Evolutionary conservation across 2,888 invertebrate genomes (phyloP), one percentile per base, ranked within the genome.

Genomic region (Polyommatus icarus): DNA sequence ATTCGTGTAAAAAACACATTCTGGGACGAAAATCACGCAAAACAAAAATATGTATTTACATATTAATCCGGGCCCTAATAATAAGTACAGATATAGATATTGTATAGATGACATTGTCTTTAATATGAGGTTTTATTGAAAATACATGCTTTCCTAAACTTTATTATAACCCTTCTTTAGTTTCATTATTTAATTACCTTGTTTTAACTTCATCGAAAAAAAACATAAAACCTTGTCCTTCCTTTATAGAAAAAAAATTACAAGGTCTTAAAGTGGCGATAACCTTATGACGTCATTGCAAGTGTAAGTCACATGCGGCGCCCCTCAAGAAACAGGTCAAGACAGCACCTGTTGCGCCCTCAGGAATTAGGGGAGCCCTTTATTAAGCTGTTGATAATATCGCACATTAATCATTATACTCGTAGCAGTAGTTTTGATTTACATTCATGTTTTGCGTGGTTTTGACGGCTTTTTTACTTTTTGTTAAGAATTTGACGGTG

Each of bases 321-420:
- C 90, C 91, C 91, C 85, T 87, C 86, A 91, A 91, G 92, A 91
- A 91, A 83, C 90, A 89, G 93, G 92, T 92, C 92, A 92, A 90
- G 91, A 88, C 87, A 83, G 76, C 86, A 91, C 93, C 91, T 93
- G 93, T 93, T 91, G 92, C 90, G 78, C 83, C 84, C 83, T 79
- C 84, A 83, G 85, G 86, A 88, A 87, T 87, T 86, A 86, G 89
- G 90, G 90, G 88, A 87, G 82, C 32, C 82, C 57, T 80, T 75
- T 54, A 75, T 75, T 75, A 75, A 75, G 50, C 50, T 20, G 72
- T 50, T 50, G 75, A 75, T 75, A 29, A 75, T 75, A 54, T 75
- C 54, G 46, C 3, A 18, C 54, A 75, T 75, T 54, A 50, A 75
- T 75, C 54, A 75, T 75, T 24, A 75, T 50, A n/a, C n/a, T n/a